Evolutionary conservation across 2,113 vertebrate genomes (phyloP), one percentile per base, ranked within the genome.

Genomic region (Cephalophus harveyi): DNA sequence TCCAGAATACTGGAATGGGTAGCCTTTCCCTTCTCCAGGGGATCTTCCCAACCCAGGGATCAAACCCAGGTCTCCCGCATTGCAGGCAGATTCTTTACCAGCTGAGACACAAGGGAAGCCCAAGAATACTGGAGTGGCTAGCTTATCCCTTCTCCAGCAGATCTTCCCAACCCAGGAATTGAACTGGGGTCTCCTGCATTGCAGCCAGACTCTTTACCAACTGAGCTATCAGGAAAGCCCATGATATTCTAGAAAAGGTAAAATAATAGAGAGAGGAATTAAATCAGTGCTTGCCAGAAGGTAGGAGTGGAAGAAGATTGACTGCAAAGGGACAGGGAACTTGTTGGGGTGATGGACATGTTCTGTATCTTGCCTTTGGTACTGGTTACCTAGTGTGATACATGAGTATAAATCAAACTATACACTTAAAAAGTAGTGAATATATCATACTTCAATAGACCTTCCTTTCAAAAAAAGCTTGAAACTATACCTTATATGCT

Each of bases 1-100:
- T 40, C n/a, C n/a, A 71, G 67, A 36, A 71, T 71, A 40, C 67
- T 40, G 19, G n/a, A 71, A 1, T 71, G 17, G 64, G 17, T 71
- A 71, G 64, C 8, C 33, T 67, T 36, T 67, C 8, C 62, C 62
- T 67, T 67, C 33, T 67, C 62, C 62, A 67, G 33, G 7, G 16
- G 3, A 19, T 9, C 62, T 67, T 67, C 62, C 62, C 62, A 67
- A 10, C 33, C 33, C 62, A 67, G 62, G 33, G 16, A 67, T 19
- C 1, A 0, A 67, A 67, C 62, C 4, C 2, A 10, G 8, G 33
- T 67, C 16, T 67, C 33, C 62, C 2, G 0, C 62, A n/a, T n/a
- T 67, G 33, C 62, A 67, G 33, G 33, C 33, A n/a, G 62, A n/a
- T n/a, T 67, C 62, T n/a, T 67, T n/a, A n/a, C 33, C 62, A 67